Base-by-base conservation (phyloP, 2,888 invertebrate species). In the Cetonia aurata region DNA sequence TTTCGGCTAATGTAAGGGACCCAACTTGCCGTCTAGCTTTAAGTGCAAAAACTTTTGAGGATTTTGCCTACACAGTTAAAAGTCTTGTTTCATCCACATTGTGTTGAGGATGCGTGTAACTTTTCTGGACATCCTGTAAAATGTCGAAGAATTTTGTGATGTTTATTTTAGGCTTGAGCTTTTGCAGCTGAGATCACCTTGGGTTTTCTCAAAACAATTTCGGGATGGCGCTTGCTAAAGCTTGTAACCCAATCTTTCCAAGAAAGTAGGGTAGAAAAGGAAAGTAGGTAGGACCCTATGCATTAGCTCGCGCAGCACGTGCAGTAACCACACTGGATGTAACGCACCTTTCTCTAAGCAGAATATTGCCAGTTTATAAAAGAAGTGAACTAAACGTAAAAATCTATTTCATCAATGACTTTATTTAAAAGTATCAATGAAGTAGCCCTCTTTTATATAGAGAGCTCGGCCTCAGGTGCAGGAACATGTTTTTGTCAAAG, bases 101-200 rank as follows among this genome's bases (percentile, higher is more conserved):
- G 17, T 48, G 48, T 3, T 4, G 13, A 4, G 48, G 13, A 17
- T 48, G n/a, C 13, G 3, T 25, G 25, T n/a, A 13, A n/a, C 13
- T 46, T 17, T 13, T 17, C 9, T 17, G 13, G 13, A 15, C 48
- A 4, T 48, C 1, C 2, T 15, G 1, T 17, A 48, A 17, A 8
- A 48, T 48, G 13, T 33, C 33, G 52, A 69, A 69, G 33, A 37
- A 69, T 17, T 62, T 48, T 10, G 25, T 62, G 8, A 69, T 53
- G 15, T 62, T 48, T 6, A n/a, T 15, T 53, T 42, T 52, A 69
- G 0, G 41, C 53, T 19, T 37, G 17, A 19, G 62, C 62, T 42
- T 55, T 62, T 13, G 62, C 53, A 42, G 52, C 42, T 15, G 62
- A 70, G 19, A 65, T 70, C 15, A 53, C 12, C 53, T 70, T 55